Conservation (phyloP, 2,113 vertebrate genomes). For the Melanostigma gelatinosum region DNA sequence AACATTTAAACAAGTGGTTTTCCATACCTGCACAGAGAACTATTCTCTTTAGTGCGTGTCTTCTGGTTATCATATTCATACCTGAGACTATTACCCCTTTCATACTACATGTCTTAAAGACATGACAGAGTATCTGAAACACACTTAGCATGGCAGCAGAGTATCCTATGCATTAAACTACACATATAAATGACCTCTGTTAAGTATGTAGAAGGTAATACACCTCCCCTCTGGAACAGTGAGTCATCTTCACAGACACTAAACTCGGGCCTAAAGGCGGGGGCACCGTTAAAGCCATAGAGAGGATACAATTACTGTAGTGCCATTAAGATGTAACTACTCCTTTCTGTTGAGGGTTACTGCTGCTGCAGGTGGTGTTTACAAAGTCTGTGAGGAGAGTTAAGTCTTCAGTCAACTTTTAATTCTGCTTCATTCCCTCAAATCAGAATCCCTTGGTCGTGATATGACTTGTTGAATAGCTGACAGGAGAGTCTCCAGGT, state of each 20-base stretch:
- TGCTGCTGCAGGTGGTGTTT: background rate
- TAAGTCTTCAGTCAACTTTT: background rate
- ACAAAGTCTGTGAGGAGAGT: background rate
- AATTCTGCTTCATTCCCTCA: background rate
- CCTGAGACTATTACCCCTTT: background rate
- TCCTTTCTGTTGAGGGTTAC: background rate
- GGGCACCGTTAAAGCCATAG: background rate
- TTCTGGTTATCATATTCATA: background rate
- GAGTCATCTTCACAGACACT: conserved; percentile 28
- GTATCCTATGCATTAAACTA: background rate
- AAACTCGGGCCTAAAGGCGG: conserved; percentile 27
- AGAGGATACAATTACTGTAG: background rate
- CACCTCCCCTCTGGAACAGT: conserved; percentile 17
- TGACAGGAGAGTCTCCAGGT: conserved; percentile 7
- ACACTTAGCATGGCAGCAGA: background rate
- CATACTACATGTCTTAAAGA: background rate
- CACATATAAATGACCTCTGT: background rate
- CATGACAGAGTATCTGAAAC: background rate
- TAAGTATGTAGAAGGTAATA: conserved; percentile 7
- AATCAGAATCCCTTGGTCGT: background rate
- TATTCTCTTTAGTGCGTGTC: background rate
- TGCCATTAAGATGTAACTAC: background rate
- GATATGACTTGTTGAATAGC: conserved; percentile 63
- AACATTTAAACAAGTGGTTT: background rate
- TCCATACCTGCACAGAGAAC: background rate